phyloP scores from a whole-genome alignment of 2,888 invertebrate species.

The Drosophila monieri region DNA sequence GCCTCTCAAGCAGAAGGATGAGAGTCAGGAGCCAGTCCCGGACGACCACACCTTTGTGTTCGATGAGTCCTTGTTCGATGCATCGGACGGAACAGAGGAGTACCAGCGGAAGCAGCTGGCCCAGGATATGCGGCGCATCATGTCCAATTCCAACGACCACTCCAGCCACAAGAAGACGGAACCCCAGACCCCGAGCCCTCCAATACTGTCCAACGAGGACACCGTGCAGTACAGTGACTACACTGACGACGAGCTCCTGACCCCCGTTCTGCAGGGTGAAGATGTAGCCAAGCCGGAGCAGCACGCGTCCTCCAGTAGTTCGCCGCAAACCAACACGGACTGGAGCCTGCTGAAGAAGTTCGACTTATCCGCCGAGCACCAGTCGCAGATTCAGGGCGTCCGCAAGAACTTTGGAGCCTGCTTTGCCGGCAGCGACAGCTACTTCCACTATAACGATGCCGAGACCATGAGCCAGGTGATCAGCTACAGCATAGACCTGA shows the following conservation, averaged over 20 bases:
- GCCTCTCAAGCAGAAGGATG: not conserved
- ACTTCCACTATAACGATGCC: constrained; percentile 93
- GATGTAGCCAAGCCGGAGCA: constrained; percentile 8
- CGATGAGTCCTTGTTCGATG: constrained; percentile 76
- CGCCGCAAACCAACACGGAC: constrained; percentile 78
- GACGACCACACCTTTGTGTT: constrained; percentile 60
- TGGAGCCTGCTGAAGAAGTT: constrained; percentile 80
- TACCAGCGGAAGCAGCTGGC: constrained; percentile 82
- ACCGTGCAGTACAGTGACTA: constrained; percentile 50
- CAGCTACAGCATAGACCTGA: constrained; percentile 93
- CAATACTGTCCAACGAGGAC: constrained; percentile 14
- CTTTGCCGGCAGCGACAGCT: constrained; percentile 93
- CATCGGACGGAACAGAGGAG: constrained; percentile 75
- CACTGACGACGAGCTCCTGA: constrained; percentile 60
- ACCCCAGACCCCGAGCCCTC: constrained; percentile 8
- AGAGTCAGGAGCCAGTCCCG: constrained; percentile 13
- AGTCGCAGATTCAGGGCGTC: constrained; percentile 72
- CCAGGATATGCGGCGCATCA: constrained; percentile 83
- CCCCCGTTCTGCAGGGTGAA: constrained; percentile 54
- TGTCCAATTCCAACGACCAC: constrained; percentile 77
- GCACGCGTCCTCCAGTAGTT: constrained; percentile 45
- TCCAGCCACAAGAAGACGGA: constrained; percentile 25
- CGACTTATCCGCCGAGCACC: constrained; percentile 76
- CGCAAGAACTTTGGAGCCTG: constrained; percentile 86
- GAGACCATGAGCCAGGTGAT: constrained; percentile 93